Base-by-base conservation (phyloP, 2,797 vertebrate genomes). In the Geotrypetes seraphini region DNA sequence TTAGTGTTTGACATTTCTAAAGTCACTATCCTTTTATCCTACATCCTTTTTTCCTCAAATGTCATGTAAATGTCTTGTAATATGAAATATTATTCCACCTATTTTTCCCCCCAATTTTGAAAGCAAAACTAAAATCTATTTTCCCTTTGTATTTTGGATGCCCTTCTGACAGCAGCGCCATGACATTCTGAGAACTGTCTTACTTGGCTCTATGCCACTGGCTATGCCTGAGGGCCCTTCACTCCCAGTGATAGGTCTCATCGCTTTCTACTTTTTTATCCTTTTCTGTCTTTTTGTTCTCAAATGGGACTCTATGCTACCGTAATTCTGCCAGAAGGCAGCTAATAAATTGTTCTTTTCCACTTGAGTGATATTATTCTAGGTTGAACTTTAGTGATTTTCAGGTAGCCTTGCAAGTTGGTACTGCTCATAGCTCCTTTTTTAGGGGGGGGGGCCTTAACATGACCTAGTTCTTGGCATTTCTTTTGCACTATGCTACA, bases 381-480 rank as follows among this genome's bases (percentile, higher is more conserved):
- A 55, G 37, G 12, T 64, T 57, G 37, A 57, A 57, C 59, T 69
- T 47, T 36, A 63, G 36, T 35, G 49, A 12, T 17, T 48, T 16
- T 33, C 5, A 36, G 26, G 50, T 52, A 42, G n/a, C 63, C 63
- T 58, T 39, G 58, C 34, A 57, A 59, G 37, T 45, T 33, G 39
- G 38, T 36, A 48, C 54, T 48, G 40, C 71, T 13, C 7, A 57
- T 27, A 22, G 11, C 19, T 27, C 33, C 57, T 27, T 48, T 63
- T 65, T 61, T 65, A 57, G 61, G 65, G 66, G 61, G n/a, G n/a
- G n/a, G n/a, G n/a, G n/a, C n/a, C n/a, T n/a, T n/a, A 56, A 58
- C 14, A 49, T 31, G 53, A 28, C 22, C 35, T 58, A 4, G 6
- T 50, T 69, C 67, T 33, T 66, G 63, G 61, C 69, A 65, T 56